phyloP scores from a whole-genome alignment of 2,888 invertebrate genomes.

The Rosalia funebris region DNA sequence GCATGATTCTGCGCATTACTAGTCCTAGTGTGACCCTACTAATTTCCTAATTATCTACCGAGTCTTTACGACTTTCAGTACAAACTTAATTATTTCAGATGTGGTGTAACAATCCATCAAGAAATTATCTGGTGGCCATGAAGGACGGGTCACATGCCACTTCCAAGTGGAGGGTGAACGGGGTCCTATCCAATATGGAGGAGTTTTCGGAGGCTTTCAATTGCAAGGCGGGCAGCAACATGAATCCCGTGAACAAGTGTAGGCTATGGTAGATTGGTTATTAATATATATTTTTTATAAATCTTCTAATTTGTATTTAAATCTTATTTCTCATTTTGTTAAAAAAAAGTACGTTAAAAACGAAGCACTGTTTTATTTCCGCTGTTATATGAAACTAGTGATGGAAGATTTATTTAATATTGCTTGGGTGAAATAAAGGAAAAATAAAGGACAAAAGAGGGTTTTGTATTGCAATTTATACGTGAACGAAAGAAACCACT shows the following conservation, averaged over 20 bases:
- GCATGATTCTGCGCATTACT: no score
- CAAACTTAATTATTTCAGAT: no score
- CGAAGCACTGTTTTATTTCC: neutral
- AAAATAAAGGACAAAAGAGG: neutral
- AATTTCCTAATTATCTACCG: no score
- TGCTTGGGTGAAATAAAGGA: neutral
- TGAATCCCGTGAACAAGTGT: conserved; percentile 61
- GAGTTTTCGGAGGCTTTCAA: conserved; percentile 60
- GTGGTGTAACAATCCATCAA: conserved; percentile 59
- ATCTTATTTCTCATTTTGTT: neutral
- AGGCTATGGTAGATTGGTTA: conserved; percentile 53
- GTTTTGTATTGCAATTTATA: neutral
- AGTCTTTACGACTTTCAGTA: no score
- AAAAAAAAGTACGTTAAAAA: neutral
- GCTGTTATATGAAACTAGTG: neutral
- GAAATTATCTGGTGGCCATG: conserved; percentile 48
- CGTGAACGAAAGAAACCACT: no score
- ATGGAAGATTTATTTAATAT: neutral
- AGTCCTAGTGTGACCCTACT: no score
- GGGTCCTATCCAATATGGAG: conserved; percentile 60
- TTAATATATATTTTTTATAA: neutral
- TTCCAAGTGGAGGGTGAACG: conserved; percentile 59
- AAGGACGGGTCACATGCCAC: conserved; percentile 39
- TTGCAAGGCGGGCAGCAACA: conserved; percentile 56
- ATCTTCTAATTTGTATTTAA: no score